These are phyloP conservation scores for Pygoscelis adeliae DNA, from an alignment of 2,113 vertebrate species.

Conservation along the genomic window DNA sequence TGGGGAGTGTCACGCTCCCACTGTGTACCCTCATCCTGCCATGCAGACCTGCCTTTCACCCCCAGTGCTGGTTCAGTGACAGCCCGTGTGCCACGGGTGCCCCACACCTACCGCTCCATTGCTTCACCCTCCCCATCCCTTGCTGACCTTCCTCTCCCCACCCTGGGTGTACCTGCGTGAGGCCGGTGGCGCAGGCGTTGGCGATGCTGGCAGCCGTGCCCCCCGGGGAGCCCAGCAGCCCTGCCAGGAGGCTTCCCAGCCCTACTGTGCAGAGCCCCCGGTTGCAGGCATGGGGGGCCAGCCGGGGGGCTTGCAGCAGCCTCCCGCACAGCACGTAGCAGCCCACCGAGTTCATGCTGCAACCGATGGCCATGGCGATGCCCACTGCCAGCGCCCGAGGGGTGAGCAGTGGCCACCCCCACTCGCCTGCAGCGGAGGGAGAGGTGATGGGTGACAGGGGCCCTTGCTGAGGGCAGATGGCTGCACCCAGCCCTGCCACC, in stretches of 20 bases:
- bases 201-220: slow-evolving; percentile 80
- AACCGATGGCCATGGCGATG: slow-evolving; percentile 75
- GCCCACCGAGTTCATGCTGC: slow-evolving; percentile 78
- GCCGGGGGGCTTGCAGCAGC: slow-evolving; percentile 63
- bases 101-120: neutral
- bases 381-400: slow-evolving; percentile 71
- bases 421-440: slow-evolving; percentile 58
- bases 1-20: neutral
- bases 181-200: slow-evolving; percentile 72
- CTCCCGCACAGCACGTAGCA: slow-evolving; percentile 79
- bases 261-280: slow-evolving; percentile 82
- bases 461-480: neutral
- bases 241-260: slow-evolving; percentile 78
- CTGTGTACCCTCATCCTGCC: neutral
- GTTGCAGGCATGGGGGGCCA: slow-evolving; percentile 72
- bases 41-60: neutral
- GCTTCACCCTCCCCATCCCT: neutral
- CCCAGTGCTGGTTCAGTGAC: neutral
- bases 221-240: slow-evolving; percentile 76
- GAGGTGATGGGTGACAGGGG: neutral
- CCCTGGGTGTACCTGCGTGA: slow-evolving; percentile 76
- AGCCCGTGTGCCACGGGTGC: neutral
- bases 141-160: neutral
- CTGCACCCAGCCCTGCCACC: neutral
- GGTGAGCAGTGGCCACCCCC: slow-evolving; percentile 79